Percentiles rank a stretch among this genome's conserved stretches.
Conservation (phyloP, 2,113 vertebrate species). For the Nibea albiflora region DNA sequence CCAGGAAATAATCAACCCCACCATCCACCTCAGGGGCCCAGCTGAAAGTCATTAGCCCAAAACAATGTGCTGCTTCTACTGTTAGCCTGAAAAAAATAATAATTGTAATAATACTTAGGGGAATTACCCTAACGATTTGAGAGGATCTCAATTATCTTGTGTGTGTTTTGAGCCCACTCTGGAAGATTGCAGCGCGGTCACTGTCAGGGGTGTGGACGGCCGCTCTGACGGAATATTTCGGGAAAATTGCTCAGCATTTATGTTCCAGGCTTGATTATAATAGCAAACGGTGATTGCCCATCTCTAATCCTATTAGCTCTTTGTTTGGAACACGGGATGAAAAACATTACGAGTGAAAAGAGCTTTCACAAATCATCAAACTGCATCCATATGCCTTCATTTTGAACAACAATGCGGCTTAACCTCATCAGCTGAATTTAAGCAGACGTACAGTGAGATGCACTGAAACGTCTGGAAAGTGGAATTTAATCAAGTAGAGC, state of each 20-base stretch:
- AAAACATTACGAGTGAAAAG: slow-evolving; percentile 39
- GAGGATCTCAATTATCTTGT: slow-evolving; percentile 89
- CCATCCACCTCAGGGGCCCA: slow-evolving; percentile 84
- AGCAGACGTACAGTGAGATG: neutral
- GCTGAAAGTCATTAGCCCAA: slow-evolving; percentile 94
- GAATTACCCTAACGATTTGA: slow-evolving; percentile 89
- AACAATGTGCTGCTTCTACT: slow-evolving; percentile 93
- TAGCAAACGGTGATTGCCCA: slow-evolving; percentile 39
- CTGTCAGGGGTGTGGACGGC: slow-evolving; percentile 27
- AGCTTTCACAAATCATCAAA: slow-evolving; percentile 36
- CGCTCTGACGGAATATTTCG: slow-evolving; percentile 76
- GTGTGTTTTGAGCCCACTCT: slow-evolving; percentile 14
- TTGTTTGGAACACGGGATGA: slow-evolving; percentile 24
- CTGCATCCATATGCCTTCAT: slow-evolving; percentile 27
- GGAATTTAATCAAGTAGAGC: neutral
- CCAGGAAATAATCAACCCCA: slow-evolving; percentile 90
- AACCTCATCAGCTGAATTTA: neutral
- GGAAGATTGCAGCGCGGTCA: slow-evolving; percentile 35
- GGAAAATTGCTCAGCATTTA: slow-evolving; percentile 46
- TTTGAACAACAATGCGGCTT: neutral
- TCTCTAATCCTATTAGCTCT: slow-evolving; percentile 54
- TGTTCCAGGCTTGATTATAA: slow-evolving; percentile 56
- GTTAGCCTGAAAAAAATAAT: slow-evolving; percentile 85
- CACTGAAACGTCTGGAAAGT: neutral
- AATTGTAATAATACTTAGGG: slow-evolving; percentile 85